A percentile compares a stretch with the other conserved stretches of the same genome.
Conservation (phyloP, 2,113 vertebrate species). For the Dipodomys stephensi region DNA sequence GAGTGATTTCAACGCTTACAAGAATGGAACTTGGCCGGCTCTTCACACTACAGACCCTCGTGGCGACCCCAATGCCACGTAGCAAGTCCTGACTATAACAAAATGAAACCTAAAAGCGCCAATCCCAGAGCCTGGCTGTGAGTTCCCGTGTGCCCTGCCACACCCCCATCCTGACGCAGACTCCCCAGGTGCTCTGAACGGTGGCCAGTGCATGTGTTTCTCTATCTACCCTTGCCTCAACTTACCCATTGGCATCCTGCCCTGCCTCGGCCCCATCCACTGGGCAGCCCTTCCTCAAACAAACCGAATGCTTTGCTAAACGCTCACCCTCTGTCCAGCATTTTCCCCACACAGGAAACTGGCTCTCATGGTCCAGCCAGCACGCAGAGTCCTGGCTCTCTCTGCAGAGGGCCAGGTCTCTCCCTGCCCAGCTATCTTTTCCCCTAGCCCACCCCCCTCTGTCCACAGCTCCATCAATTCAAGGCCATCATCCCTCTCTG, state of each 20-base stretch:
- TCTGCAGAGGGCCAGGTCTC: neutral
- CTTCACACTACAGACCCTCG: neutral
- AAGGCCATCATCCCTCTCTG: neutral
- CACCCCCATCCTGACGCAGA: neutral
- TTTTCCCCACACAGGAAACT: neutral
- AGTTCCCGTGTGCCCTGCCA: neutral
- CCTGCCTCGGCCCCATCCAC: neutral
- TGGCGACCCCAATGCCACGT: neutral
- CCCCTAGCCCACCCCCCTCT: neutral
- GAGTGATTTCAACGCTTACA: neutral
- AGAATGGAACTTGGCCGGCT: neutral
- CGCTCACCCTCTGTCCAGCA: neutral
- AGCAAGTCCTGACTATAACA: neutral
- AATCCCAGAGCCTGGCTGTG: neutral
- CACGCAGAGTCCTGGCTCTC: neutral
- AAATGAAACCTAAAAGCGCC: neutral
- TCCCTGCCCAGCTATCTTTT: rapidly evolving
- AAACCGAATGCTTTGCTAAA: neutral
- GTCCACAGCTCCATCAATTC: too few species aligned
- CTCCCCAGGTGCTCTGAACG: neutral
- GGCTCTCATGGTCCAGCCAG: rapidly evolving
- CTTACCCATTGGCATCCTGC: neutral
- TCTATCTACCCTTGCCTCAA: neutral
- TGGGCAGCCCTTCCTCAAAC: neutral
- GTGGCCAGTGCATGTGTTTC: neutral